Evolutionary conservation across 1,140 invertebrate species (phyloP), one percentile per base, ranked within the genome.

Genomic region (Adelges cooleyi): DNA sequence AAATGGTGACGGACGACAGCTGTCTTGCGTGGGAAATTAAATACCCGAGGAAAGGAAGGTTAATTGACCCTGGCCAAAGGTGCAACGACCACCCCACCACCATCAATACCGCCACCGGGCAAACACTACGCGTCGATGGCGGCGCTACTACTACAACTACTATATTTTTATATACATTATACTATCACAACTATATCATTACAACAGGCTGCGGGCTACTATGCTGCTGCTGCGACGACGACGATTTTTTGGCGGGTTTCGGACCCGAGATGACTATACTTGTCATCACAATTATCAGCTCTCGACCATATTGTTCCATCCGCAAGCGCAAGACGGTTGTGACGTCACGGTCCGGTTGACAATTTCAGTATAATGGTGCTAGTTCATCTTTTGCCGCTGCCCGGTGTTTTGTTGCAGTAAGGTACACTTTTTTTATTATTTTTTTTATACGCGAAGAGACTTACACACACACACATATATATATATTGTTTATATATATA

Each of bases 11-110:
- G 42, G 42, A 48, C 56, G 56, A 62, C 56, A 62, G 56, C 56
- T 62, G 56, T 62, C 56, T 62, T 62, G 56, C 56, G 56, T 62
- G 56, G 56, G 56, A 62, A 62, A 62, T 62, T 62, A 62, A 62
- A 48, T 62, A 59, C 40, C 54, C 18, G 17, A 62, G 56, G 56
- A 62, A 62, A 62, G 56, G 42, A 46, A 62, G 40, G 56, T 62
- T 62, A 62, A 62, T 62, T 62, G 56, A 62, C 56, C 54, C 54
- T 44, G 54, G 54, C 54, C 56, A 48, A 62, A 62, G 56, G 56
- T 48, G 56, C 56, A 62, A 62, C 56, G 56, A 62, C 42, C 56
- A 33, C 42, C 40, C 56, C 42, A 29, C 42, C 42, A 33, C 29
- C 29, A 1, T 22, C 53, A n/a, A n/a, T n/a, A 17, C 25, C 25